phyloP scores from a whole-genome alignment of 2,113 vertebrate genomes.

The Gorsachius goisagi region DNA sequence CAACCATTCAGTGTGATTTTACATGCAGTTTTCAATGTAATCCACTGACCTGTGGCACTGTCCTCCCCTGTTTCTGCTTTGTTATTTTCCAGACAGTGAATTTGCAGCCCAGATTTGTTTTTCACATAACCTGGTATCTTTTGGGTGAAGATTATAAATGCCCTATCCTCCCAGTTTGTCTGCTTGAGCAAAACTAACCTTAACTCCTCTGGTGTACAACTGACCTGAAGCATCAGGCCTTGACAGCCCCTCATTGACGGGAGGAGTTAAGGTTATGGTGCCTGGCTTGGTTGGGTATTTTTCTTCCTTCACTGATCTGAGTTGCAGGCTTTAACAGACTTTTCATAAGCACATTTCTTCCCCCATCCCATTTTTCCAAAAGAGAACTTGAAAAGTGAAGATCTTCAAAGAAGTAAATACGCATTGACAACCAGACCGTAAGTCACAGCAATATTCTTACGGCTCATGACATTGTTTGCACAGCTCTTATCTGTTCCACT shows the following conservation, averaged over 20 bases:
- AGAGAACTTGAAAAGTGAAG: background rate
- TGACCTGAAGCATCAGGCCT: background rate
- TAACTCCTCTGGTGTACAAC: background rate
- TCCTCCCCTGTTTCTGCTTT: background rate
- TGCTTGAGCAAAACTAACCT: background rate
- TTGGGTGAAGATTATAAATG: background rate
- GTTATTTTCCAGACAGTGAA: background rate
- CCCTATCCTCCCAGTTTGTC: background rate
- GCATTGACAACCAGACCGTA: background rate
- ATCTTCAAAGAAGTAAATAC: background rate
- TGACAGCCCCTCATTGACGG: background rate
- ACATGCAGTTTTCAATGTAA: background rate
- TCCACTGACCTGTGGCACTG: background rate
- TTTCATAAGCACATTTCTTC: background rate
- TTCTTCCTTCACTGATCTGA: background rate
- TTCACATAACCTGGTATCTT: background rate
- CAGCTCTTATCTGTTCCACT: background rate
- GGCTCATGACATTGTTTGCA: background rate
- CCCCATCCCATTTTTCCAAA: background rate
- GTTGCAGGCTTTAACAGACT: background rate
- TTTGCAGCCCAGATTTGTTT: background rate
- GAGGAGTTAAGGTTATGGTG: background rate
- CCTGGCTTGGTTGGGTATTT: background rate
- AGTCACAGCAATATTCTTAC: background rate
- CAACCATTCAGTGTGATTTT: background rate